These are phyloP conservation scores for Orthosia cruda DNA, from an alignment of 2,888 invertebrate species.

Conservation along the genomic window DNA sequence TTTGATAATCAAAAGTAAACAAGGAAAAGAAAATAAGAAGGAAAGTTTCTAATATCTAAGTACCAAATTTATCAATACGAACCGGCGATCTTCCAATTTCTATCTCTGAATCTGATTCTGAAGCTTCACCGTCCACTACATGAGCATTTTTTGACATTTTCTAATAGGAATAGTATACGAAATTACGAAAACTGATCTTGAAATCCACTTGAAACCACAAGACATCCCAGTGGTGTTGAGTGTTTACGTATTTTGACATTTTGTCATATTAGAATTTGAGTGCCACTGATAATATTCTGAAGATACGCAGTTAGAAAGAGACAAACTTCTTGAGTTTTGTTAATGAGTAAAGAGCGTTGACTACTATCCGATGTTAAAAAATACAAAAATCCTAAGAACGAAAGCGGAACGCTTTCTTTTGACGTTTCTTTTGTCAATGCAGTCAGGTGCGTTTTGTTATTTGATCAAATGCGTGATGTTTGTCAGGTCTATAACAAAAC, in stretches of 20 bases:
- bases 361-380: not conserved
- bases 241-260: slow-evolving; percentile 53
- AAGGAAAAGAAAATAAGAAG: not conserved
- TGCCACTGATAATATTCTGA: not conserved
- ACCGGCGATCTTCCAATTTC: slow-evolving; percentile 85
- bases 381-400: not conserved
- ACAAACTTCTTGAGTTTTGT: rapidly evolving
- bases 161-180: slow-evolving; percentile 4
- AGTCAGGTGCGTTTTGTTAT: not conserved
- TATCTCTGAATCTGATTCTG: slow-evolving; percentile 87
- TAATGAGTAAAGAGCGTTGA: not conserved
- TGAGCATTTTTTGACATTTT: slow-evolving; percentile 83
- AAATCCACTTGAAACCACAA: not conserved
- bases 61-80: slow-evolving; percentile 50
- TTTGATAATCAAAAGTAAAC: not conserved
- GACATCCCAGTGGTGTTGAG: not conserved
- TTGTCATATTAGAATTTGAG: not conserved
- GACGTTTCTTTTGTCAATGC: not conserved
- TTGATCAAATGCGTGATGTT: no score
- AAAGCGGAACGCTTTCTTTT: not conserved
- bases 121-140: slow-evolving; percentile 88
- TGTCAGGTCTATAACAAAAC: no score
- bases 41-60: no score
- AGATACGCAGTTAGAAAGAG: not conserved
- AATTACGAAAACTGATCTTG: not conserved